Percentiles rank a stretch among this genome's conserved stretches.
These are phyloP conservation scores for Mesodorylaimus sp. DNA, from an alignment of 2,888 invertebrate species.

Conservation along the genomic window DNA sequence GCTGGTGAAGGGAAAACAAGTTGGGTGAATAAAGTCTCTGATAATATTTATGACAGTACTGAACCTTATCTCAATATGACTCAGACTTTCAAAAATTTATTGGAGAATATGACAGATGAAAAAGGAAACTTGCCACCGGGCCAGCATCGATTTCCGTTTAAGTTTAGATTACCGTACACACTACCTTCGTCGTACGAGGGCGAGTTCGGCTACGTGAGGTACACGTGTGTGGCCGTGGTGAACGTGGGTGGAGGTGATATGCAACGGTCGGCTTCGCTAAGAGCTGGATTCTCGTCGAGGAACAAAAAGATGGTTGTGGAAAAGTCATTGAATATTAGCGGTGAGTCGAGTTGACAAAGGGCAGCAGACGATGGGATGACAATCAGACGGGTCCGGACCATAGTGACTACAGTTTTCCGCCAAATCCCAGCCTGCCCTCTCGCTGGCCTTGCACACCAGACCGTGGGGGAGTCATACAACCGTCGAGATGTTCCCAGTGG, in stretches of 20 bases:
- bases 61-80: not conserved
- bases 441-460: too few species aligned
- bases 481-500: too few species aligned
- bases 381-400: not conserved
- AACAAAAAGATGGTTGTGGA: not conserved
- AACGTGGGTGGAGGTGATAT: too few species aligned
- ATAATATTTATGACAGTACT: conserved; percentile 2
- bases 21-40: conserved; percentile 2
- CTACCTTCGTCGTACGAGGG: conserved; percentile 1
- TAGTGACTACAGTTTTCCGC: too few species aligned
- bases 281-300: not conserved
- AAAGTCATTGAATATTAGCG: not conserved
- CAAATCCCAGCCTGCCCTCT: too few species aligned
- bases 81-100: not conserved
- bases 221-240: not conserved
- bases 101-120: not conserved
- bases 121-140: not conserved
- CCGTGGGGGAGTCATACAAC: too few species aligned
- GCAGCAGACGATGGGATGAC: not conserved
- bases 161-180: not conserved
- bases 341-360: not conserved
- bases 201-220: not conserved
- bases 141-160: not conserved
- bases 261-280: not conserved
- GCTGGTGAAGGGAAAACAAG: not conserved